Evolutionary conservation across 2,797 vertebrate genomes (phyloP).

Genomic region (Lepilemur ruficaudatus): DNA sequence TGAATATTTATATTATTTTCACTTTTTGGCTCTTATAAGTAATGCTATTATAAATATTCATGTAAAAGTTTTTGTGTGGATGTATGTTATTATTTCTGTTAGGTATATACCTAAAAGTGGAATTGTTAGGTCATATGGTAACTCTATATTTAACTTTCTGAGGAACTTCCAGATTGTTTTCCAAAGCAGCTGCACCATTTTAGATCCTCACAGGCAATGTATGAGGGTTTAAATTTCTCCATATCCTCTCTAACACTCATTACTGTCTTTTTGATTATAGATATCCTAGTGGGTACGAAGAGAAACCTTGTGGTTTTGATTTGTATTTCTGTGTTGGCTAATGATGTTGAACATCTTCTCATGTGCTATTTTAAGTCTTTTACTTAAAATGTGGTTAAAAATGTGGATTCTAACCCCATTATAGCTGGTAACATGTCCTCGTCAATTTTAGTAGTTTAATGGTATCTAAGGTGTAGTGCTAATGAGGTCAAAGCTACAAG

Average conservation of each 20-base stretch:
- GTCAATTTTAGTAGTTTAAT: not conserved
- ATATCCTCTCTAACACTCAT: not conserved
- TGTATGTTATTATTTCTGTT: not conserved
- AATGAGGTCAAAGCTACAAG: not conserved
- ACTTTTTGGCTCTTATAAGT: not conserved
- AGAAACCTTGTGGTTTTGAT: not conserved
- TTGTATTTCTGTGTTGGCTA: not conserved
- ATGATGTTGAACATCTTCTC: slow-evolving; percentile 8
- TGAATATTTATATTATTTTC: not conserved
- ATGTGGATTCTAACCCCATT: not conserved
- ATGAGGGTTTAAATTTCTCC: not conserved
- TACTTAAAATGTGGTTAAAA: not conserved
- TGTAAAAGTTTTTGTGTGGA: not conserved
- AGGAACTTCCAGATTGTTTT: slow-evolving; percentile 13
- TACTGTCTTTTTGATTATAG: slow-evolving; percentile 19
- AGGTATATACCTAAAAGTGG: not conserved
- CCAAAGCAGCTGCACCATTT: not conserved
- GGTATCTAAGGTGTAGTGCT: not conserved
- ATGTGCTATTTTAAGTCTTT: not conserved
- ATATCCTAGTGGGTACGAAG: not conserved
- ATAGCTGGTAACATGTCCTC: not conserved
- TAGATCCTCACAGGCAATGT: not conserved
- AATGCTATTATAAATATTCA: not conserved
- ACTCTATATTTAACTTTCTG: not conserved
- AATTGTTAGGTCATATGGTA: not conserved